These are phyloP conservation scores for Limanda limanda DNA, from an alignment of 2,113 vertebrate species.

Conservation along the genomic window DNA sequence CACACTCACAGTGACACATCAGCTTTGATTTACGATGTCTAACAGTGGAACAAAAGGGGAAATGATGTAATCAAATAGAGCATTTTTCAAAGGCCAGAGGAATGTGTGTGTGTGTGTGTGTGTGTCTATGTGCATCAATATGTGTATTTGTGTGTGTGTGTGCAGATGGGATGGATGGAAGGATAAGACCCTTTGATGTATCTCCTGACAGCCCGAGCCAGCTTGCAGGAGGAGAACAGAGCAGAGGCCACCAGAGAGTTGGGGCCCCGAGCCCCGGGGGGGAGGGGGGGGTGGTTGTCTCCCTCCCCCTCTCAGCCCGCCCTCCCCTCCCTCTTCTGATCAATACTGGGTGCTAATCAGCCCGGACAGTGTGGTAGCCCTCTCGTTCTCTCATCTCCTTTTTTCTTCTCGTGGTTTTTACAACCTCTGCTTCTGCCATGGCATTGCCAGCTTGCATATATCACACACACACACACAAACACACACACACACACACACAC, in stretches of 20 bases:
- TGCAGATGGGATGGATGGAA: constrained; percentile 46
- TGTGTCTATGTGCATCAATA: constrained; percentile 42
- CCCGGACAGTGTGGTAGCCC: constrained; percentile 66
- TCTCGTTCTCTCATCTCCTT: constrained; percentile 65
- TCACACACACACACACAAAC: background rate
- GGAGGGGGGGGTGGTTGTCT: constrained; percentile 31
- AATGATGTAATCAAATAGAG: constrained; percentile 80
- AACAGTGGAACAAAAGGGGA: constrained; percentile 57
- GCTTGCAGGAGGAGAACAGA: constrained; percentile 73
- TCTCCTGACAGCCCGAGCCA: constrained; percentile 64
- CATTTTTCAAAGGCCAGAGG: constrained; percentile 74
- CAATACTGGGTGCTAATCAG: constrained; percentile 82
- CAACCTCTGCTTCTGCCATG: constrained; percentile 49
- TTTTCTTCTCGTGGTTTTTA: constrained; percentile 44
- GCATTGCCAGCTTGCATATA: constrained; percentile 27
- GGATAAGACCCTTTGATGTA: constrained; percentile 78
- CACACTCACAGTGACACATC: constrained; percentile 34
- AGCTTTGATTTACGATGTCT: constrained; percentile 61
- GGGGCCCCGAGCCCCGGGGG: constrained; percentile 53
- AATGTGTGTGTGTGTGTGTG: constrained; percentile 37
- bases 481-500: background rate
- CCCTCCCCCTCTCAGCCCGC: constrained; percentile 58
- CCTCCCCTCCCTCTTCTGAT: constrained; percentile 71
- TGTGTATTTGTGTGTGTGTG: constrained; percentile 53
- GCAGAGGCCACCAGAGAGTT: constrained; percentile 72